Percentiles rank a stretch among this genome's conserved stretches.
Conservation (phyloP, 2,113 vertebrate species). For the Eupsittula cactorum region DNA sequence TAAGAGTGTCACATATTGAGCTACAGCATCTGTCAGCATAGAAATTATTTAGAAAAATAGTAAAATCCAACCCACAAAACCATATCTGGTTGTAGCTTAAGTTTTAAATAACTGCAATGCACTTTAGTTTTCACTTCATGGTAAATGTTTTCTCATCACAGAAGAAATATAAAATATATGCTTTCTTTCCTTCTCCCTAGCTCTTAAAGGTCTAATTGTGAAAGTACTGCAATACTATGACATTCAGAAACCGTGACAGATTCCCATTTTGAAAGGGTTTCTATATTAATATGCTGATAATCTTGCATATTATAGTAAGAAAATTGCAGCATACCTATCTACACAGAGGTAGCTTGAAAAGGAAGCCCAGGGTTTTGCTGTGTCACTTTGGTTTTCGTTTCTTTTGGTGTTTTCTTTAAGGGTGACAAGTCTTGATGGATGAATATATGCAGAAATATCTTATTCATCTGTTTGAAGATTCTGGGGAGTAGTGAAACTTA, state of each 20-base stretch:
- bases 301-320: background rate
- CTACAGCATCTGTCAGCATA: background rate
- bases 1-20: background rate
- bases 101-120: background rate
- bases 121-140: background rate
- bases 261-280: background rate
- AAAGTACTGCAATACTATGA: background rate
- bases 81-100: background rate
- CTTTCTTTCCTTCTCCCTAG: background rate
- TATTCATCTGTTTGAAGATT: background rate
- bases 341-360: background rate
- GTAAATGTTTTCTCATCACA: background rate
- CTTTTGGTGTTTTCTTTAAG: background rate
- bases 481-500: background rate
- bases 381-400: background rate
- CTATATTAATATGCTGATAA: background rate
- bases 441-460: background rate
- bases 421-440: background rate
- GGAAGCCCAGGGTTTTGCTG: background rate
- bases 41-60: background rate
- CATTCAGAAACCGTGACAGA: background rate
- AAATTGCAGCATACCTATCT: background rate
- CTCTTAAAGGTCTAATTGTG: background rate
- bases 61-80: background rate
- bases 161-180: background rate